Conservation (phyloP, 2,888 invertebrate genomes). For the Melinopterus prodromus region DNA sequence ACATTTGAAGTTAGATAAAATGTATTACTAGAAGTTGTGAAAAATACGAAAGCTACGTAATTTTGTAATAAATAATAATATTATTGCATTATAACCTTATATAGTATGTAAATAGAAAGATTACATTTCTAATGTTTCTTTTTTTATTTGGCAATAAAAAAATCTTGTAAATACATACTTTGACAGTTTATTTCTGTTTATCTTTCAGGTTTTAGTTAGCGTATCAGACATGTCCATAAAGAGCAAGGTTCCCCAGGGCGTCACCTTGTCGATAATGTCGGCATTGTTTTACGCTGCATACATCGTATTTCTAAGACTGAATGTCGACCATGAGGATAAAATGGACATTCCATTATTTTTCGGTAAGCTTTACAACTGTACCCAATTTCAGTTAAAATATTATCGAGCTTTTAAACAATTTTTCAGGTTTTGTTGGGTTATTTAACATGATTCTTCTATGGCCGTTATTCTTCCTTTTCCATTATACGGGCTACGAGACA, state of each 20-base stretch:
- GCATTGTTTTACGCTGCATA: conserved; percentile 92
- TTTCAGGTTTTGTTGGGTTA: conserved; percentile 90
- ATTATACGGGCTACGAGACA: conserved; percentile 81
- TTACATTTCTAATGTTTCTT: no score
- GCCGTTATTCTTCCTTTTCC: conserved; percentile 88
- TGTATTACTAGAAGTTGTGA: no score
- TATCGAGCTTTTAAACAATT: conserved; percentile 21
- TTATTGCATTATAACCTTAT: no score
- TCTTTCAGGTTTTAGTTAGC: conserved; percentile 76
- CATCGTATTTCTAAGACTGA: conserved; percentile 84
- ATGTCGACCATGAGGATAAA: conserved; percentile 91
- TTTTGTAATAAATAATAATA: no score
- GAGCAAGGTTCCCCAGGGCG: conserved; percentile 76
- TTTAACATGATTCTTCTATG: conserved; percentile 88
- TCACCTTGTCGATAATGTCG: conserved; percentile 83
- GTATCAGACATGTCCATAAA: conserved; percentile 75
- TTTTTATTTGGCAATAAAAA: no score
- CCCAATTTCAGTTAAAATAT: conserved; percentile 26
- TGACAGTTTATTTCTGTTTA: conserved; percentile 22
- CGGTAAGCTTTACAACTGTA: conserved; percentile 68
- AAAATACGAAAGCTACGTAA: no score
- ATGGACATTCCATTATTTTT: conserved; percentile 96
- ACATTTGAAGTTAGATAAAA: no score
- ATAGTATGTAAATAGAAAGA: no score
- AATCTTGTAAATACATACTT: no score